Evolutionary conservation across 2,797 vertebrate genomes (phyloP).

Genomic region (Mustela erminea): DNA sequence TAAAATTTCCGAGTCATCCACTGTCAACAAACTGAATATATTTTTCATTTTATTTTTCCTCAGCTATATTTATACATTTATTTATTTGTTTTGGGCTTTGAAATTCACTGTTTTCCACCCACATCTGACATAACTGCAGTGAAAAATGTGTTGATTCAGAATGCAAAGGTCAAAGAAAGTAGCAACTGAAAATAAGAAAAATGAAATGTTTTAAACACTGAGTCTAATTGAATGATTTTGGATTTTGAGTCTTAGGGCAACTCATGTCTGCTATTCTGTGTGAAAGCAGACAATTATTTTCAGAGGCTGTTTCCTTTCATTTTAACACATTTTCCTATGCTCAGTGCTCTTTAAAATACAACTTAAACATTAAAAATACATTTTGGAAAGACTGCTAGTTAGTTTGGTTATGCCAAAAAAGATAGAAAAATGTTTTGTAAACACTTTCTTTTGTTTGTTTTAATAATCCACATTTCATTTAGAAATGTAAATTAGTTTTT

Average conservation of each 20-base stretch:
- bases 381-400: neutral
- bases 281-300: neutral
- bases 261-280: neutral
- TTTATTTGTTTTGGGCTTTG: slow-evolving; percentile 58
- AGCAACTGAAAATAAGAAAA: neutral
- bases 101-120: slow-evolving; percentile 64
- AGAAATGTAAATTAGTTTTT: neutral
- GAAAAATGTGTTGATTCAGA: slow-evolving; percentile 67
- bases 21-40: neutral
- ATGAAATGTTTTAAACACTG: neutral
- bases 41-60: slow-evolving; percentile 28
- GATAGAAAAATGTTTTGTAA: neutral
- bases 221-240: neutral
- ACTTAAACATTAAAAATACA: slow-evolving; percentile 40
- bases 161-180: slow-evolving; percentile 61
- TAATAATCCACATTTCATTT: neutral
- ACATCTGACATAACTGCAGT: slow-evolving; percentile 53
- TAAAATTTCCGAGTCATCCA: neutral
- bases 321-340: neutral
- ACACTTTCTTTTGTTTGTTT: neutral
- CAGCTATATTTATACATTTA: slow-evolving; percentile 28
- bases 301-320: neutral
- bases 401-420: neutral
- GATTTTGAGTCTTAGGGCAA: neutral
- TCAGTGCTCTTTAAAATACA: neutral